A percentile compares a stretch with the other conserved stretches of the same genome.
Conservation (phyloP, 2,888 invertebrate genomes). For the Lamellibrachia columna region DNA sequence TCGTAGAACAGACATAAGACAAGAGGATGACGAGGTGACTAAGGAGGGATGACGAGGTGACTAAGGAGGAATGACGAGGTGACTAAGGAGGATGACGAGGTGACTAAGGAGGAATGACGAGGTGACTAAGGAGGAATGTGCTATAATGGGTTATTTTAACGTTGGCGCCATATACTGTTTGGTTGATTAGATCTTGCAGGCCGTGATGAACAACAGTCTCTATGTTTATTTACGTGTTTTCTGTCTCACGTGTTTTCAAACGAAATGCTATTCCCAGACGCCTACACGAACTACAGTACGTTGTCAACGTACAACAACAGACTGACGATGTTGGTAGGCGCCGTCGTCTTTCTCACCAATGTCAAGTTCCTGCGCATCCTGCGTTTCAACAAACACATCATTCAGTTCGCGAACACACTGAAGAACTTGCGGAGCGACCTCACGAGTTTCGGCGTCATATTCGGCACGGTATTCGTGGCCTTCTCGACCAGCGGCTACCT, state of each 20-base stretch:
- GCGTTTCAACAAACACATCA: constrained; percentile 41
- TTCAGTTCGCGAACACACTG: constrained; percentile 35
- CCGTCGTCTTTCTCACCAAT: constrained; percentile 41
- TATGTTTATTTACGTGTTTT: too few species aligned
- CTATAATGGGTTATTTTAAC: too few species aligned
- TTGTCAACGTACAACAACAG: constrained; percentile 37
- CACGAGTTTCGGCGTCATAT: constrained; percentile 38
- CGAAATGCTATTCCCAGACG: constrained; percentile 29
- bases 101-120: too few species aligned
- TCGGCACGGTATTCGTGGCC: constrained; percentile 41
- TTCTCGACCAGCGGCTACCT: constrained; percentile 40
- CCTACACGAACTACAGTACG: constrained; percentile 39
- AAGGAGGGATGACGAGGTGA: too few species aligned
- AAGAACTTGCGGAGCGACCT: constrained; percentile 33
- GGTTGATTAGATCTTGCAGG: too few species aligned
- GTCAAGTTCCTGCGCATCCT: constrained; percentile 43
- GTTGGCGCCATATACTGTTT: too few species aligned
- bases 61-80: too few species aligned
- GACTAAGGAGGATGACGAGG: too few species aligned
- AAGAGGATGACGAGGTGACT: too few species aligned
- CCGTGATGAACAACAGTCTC: too few species aligned
- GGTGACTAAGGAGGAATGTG: too few species aligned
- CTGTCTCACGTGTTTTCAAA: not conserved
- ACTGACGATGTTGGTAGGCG: constrained; percentile 33
- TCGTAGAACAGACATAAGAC: too few species aligned